Conservation (phyloP, 1,140 invertebrate genomes). For the Leptinotarsa undecemlineata region DNA sequence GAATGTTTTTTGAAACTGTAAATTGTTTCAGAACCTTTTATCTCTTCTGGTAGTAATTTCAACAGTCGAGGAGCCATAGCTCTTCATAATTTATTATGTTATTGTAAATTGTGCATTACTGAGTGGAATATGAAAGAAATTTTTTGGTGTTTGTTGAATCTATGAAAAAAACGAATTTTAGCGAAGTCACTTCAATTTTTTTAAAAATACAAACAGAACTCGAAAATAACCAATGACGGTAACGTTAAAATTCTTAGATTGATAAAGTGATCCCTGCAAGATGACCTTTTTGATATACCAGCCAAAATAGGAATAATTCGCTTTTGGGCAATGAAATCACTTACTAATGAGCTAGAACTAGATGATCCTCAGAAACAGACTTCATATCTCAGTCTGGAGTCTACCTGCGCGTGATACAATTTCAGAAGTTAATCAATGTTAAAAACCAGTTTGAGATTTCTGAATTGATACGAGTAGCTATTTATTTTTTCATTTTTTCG, state of each 20-base stretch:
- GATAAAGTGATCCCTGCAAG: neutral
- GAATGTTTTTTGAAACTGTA: too few relatives aligned
- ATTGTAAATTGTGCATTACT: neutral
- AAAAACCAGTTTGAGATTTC: neutral
- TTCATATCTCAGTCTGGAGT: neutral
- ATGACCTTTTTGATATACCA: neutral
- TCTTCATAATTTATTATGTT: neutral
- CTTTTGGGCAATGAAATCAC: neutral
- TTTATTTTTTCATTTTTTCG: too few relatives aligned
- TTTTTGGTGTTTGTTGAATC: neutral
- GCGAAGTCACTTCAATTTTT: neutral
- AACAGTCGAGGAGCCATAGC: neutral
- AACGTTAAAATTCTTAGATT: neutral
- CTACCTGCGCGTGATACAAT: neutral
- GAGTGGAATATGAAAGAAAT: neutral
- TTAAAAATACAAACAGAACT: neutral
- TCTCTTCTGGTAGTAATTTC: too few relatives aligned
- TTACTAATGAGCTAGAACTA: neutral
- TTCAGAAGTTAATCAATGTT: neutral
- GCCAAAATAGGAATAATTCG: neutral
- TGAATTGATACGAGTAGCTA: neutral
- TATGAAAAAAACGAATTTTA: neutral
- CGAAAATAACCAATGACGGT: neutral
- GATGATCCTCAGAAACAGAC: neutral
- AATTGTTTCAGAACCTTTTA: too few relatives aligned